Percentiles rank a stretch among this genome's conserved stretches.
These are phyloP conservation scores for Drosophila pseudoananassae DNA, from an alignment of 1,140 invertebrate species.

Conservation along the genomic window DNA sequence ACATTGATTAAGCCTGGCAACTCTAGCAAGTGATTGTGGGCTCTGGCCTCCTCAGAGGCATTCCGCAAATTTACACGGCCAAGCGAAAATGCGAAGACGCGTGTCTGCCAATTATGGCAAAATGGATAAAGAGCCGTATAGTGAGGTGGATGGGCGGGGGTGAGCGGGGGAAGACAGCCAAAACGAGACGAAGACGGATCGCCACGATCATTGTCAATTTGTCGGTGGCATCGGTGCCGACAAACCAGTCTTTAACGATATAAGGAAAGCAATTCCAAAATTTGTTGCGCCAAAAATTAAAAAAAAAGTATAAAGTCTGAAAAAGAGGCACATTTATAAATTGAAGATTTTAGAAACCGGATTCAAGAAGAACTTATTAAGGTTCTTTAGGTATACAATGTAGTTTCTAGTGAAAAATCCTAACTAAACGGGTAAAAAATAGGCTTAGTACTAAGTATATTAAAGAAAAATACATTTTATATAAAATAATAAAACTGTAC, in stretches of 20 bases:
- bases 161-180: slow-evolving; percentile 17
- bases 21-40: slow-evolving; percentile 24
- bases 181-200: slow-evolving; percentile 47
- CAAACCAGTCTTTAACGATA: slow-evolving; percentile 37
- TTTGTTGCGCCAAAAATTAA: slow-evolving; percentile 2
- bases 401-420: no score
- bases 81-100: slow-evolving; percentile 49
- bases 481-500: no score
- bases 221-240: slow-evolving; percentile 24
- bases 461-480: no score
- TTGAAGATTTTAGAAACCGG: neutral
- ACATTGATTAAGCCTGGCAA: slow-evolving; percentile 70
- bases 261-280: slow-evolving; percentile 12
- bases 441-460: no score
- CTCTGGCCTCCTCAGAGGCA: slow-evolving; percentile 24
- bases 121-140: slow-evolving; percentile 7
- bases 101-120: slow-evolving; percentile 68
- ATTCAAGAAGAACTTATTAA: neutral
- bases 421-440: no score
- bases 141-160: slow-evolving; percentile 9
- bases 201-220: slow-evolving; percentile 53
- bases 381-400: no score
- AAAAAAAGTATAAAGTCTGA: neutral
- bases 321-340: neutral
- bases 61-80: slow-evolving; percentile 37